These are phyloP conservation scores for Amblyjoppa fuscipennis DNA, from an alignment of 2,888 invertebrate species.

Conservation along the genomic window DNA sequence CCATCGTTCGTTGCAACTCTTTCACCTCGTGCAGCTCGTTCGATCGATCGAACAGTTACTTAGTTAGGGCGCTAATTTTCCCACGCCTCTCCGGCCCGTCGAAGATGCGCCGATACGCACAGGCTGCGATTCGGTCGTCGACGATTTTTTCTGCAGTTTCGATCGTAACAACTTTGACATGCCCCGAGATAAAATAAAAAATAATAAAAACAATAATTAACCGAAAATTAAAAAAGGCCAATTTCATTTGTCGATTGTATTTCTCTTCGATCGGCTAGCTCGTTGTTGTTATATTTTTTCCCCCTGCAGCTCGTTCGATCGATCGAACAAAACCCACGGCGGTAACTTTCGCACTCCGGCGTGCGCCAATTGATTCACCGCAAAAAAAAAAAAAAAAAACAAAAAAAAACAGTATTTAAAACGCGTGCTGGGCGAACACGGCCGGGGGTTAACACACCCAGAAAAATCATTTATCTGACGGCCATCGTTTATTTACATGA, in stretches of 20 bases:
- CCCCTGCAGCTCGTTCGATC: conserved; percentile 21
- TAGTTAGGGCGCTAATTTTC: conserved; percentile 36
- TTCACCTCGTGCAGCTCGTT: background rate
- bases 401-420: conserved; percentile 56
- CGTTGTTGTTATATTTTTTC: background rate
- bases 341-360: conserved; percentile 50
- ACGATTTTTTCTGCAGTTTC: conserved; percentile 20
- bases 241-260: background rate
- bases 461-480: too few relatives aligned
- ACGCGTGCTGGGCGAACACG: conserved; percentile 18
- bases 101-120: conserved; percentile 49
- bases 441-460: background rate
- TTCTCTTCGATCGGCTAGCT: background rate
- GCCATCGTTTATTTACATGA: too few relatives aligned
- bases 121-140: conserved; percentile 32
- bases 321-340: conserved; percentile 44
- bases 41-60: conserved; percentile 46
- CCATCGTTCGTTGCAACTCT: background rate
- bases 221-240: background rate
- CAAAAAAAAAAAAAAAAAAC: conserved; percentile 60
- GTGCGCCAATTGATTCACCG: conserved; percentile 55
- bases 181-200: background rate
- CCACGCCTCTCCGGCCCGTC: conserved; percentile 20
- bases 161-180: background rate
- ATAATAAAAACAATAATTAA: background rate